These are phyloP conservation scores for Diarsia brunnea DNA, from an alignment of 2,888 invertebrate genomes.

Conservation along the genomic window DNA sequence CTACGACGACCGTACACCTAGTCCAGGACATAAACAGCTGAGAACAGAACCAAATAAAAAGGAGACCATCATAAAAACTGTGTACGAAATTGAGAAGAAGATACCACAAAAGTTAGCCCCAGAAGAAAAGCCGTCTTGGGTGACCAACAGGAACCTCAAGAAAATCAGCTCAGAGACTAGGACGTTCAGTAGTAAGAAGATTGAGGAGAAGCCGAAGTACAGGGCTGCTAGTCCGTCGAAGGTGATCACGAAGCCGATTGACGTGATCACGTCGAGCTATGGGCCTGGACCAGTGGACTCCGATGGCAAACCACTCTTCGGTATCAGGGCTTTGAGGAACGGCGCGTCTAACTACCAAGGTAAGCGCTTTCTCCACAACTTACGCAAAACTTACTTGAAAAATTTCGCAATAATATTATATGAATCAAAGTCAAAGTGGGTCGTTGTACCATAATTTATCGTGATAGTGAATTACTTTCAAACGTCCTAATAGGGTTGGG, in stretches of 20 bases:
- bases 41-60: constrained; percentile 76
- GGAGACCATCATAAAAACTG: constrained; percentile 81
- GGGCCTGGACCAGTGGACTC: constrained; percentile 96
- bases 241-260: constrained; percentile 87
- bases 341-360: constrained; percentile 92
- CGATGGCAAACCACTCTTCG: constrained; percentile 94
- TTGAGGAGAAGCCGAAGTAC: constrained; percentile 86
- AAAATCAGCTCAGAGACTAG: constrained; percentile 87
- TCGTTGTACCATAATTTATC: constrained; percentile 12
- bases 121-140: constrained; percentile 92
- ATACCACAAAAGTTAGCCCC: constrained; percentile 78
- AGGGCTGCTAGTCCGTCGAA: constrained; percentile 84
- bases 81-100: constrained; percentile 80
- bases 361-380: constrained; percentile 73
- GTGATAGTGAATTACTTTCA: neutral
- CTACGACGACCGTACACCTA: constrained; percentile 78
- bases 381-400: neutral
- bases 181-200: constrained; percentile 82
- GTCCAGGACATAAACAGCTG: constrained; percentile 79
- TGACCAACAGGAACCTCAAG: constrained; percentile 91
- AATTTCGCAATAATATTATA: neutral
- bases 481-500: neutral
- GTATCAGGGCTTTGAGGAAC: constrained; percentile 93
- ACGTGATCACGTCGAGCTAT: constrained; percentile 95
- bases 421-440: constrained; percentile 1